Evolutionary conservation across 2,888 invertebrate genomes (phyloP), one percentile per base, ranked within the genome.

Genomic region (Doris montereyensis): DNA sequence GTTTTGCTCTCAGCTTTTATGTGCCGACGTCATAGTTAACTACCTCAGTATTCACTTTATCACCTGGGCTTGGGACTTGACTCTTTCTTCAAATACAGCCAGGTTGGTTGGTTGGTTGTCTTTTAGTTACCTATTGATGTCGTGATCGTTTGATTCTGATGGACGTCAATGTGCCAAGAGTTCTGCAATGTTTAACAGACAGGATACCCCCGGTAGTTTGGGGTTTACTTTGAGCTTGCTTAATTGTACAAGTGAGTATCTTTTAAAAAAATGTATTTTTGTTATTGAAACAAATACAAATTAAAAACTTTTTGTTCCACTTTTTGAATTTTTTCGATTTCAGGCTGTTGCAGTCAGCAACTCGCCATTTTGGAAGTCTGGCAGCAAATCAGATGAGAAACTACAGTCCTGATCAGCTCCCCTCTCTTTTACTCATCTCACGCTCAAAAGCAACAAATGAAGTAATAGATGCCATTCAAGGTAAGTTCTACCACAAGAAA

Each of bases 61-160:
- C 68, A 94, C 97, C 1, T 99, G 97, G 94, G 98, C 98, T 80
- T 99, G 99, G 99, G 99, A 99, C 92, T 94, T 98, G 85, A 97
- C 98, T 10, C 94, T 95, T 86, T 95, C 96, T 83, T 94, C 95
- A 85, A 98, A 98, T 91, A 95, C 95, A 90, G 94, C 94, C 87
- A 94, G 95, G 96, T 96, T 90, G 67, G 80, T 62, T 1, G 3
- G n/a, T 28, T 2, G 24, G n/a, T n/a, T n/a, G n/a, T n/a, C n/a
- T n/a, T n/a, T n/a, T n/a, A n/a, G n/a, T n/a, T n/a, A n/a, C n/a
- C n/a, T n/a, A n/a, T n/a, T n/a, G n/a, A n/a, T n/a, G n/a, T n/a
- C n/a, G n/a, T n/a, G n/a, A n/a, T n/a, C n/a, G n/a, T n/a, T n/a
- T n/a, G n/a, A n/a, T n/a, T n/a, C n/a, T n/a, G n/a, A n/a, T n/a